Evolutionary conservation across 2,113 vertebrate genomes (phyloP).

Genomic region (Tauraco erythrolophus): DNA sequence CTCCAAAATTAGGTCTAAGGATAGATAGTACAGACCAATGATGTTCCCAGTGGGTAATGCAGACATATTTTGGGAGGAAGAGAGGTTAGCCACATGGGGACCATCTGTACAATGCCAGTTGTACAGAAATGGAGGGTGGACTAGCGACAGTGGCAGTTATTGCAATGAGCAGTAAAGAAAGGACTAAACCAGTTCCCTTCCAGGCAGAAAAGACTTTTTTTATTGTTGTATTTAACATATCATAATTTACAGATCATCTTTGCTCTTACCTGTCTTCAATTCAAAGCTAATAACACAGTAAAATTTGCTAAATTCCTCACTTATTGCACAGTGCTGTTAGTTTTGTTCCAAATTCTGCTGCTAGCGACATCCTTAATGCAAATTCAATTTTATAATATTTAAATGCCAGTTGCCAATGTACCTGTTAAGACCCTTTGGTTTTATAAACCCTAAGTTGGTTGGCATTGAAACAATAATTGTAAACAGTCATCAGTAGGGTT

Average conservation of each 20-base stretch:
- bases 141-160: neutral
- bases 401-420: neutral
- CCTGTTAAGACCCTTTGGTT: neutral
- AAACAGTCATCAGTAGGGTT: neutral
- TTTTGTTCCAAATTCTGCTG: neutral
- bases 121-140: neutral
- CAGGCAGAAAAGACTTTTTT: neutral
- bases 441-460: neutral
- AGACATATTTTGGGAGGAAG: neutral
- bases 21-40: neutral
- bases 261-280: neutral
- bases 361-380: neutral
- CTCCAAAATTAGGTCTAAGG: neutral
- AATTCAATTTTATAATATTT: neutral
- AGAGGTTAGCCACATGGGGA: rapidly evolving
- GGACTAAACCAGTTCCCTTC: neutral
- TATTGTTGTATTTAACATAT: neutral
- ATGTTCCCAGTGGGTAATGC: neutral
- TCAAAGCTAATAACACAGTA: neutral
- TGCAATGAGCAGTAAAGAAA: neutral
- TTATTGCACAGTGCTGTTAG: neutral
- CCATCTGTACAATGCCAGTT: neutral
- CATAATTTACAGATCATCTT: neutral
- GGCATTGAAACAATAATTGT: neutral
- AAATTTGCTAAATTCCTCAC: neutral